Conservation (phyloP, 2,888 invertebrate species). For the Nasonia oneida region DNA sequence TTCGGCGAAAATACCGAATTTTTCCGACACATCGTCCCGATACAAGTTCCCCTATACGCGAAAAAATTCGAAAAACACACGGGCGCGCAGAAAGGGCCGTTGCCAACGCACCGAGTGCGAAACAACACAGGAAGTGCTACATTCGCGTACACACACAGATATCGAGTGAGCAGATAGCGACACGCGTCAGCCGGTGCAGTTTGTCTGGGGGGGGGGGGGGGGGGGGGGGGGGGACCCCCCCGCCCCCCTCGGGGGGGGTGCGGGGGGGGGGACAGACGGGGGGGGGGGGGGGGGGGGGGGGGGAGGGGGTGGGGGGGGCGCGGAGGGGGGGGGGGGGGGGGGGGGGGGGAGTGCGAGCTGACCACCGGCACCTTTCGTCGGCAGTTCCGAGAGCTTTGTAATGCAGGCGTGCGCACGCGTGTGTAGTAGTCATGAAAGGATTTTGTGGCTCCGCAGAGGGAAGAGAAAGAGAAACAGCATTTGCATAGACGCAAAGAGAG, state of each 20-base stretch:
- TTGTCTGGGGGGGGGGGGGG: not conserved
- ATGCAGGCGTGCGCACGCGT: not conserved
- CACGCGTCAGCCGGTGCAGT: not conserved
- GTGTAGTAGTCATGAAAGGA: not conserved
- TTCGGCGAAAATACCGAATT: not conserved
- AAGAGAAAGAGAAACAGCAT: not conserved
- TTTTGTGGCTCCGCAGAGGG: not conserved
- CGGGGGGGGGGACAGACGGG: too few relatives aligned
- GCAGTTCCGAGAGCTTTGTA: not conserved
- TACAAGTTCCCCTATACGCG: not conserved
- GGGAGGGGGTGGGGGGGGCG: too few relatives aligned
- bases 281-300: too few relatives aligned
- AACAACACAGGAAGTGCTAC: not conserved
- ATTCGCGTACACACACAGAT: not conserved
- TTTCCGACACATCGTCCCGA: not conserved
- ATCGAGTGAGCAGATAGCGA: not conserved
- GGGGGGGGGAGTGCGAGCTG: not conserved
- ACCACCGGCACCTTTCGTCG: not conserved
- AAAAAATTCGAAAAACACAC: not conserved
- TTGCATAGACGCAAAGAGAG: too few relatives aligned
- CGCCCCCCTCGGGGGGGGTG: too few relatives aligned
- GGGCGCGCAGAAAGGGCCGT: not conserved
- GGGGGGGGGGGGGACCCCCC: not conserved
- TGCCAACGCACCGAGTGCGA: not conserved
- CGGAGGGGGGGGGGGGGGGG: too few relatives aligned